phyloP scores from a whole-genome alignment of 2,113 vertebrate genomes.

The Pionites leucogaster region DNA sequence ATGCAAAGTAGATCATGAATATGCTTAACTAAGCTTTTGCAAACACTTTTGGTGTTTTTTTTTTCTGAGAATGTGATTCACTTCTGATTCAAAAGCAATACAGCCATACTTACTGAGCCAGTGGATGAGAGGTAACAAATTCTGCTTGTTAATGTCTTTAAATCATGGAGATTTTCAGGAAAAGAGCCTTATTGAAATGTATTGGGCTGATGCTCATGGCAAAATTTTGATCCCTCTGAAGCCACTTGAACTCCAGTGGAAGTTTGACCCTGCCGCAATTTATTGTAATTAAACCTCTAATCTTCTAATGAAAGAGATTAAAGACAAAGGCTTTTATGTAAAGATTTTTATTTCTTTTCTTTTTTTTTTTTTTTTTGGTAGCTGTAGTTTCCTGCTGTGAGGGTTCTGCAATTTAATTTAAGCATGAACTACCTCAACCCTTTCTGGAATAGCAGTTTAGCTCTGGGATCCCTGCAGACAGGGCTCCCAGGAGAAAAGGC shows the following conservation, averaged over 20 bases:
- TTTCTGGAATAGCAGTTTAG: slow-evolving; percentile 54
- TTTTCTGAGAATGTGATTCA: neutral
- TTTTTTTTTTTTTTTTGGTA: neutral
- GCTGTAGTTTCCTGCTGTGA: slow-evolving; percentile 38
- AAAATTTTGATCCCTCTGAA: neutral
- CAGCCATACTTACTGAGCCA: neutral
- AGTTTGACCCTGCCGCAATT: neutral
- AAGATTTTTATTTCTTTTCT: neutral
- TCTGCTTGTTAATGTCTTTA: neutral
- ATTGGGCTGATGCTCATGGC: neutral
- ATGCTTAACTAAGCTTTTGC: neutral
- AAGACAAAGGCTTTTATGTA: slow-evolving; percentile 1
- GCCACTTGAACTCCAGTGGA: neutral
- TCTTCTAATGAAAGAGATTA: neutral
- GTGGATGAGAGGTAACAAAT: neutral
- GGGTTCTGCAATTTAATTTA: slow-evolving; percentile 33
- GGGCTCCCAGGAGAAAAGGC: slow-evolving; percentile 49
- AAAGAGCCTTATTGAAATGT: neutral
- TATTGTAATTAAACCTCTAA: neutral
- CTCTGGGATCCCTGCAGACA: slow-evolving; percentile 35
- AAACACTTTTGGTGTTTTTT: neutral
- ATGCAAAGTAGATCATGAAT: neutral
- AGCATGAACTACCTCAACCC: slow-evolving; percentile 13
- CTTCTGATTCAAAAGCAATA: neutral
- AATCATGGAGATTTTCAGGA: neutral